A percentile compares a stretch with the other conserved stretches of the same genome.
These are phyloP conservation scores for Microctonus aethiopoides DNA, from an alignment of 2,888 invertebrate genomes.

Conservation along the genomic window DNA sequence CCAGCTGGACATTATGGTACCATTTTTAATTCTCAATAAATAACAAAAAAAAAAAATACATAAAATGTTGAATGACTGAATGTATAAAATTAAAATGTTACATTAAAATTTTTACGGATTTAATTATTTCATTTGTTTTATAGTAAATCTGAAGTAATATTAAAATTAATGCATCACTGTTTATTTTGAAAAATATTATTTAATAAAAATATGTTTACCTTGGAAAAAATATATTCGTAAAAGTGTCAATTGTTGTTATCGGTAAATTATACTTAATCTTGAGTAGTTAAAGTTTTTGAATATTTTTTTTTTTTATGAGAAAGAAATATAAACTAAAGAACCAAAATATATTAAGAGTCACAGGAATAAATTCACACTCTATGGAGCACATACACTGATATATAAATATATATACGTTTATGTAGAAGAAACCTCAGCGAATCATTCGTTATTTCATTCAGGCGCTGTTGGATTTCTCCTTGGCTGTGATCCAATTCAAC, in stretches of 20 bases:
- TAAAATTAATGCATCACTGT: too few species aligned
- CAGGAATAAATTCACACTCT: background rate
- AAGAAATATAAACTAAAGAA: background rate
- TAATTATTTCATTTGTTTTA: background rate
- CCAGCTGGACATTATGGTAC: background rate
- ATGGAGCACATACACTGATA: constrained; percentile 1
- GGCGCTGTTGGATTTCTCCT: constrained; percentile 23
- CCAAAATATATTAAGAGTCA: background rate
- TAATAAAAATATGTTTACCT: too few species aligned
- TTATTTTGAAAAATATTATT: too few species aligned
- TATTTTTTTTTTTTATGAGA: background rate
- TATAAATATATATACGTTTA: constrained; percentile 3
- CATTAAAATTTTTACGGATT: background rate
- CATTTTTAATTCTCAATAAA: background rate
- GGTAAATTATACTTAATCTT: too few species aligned
- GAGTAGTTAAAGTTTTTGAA: background rate
- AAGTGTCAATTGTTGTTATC: too few species aligned
- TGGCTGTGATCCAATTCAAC: constrained; percentile 30
- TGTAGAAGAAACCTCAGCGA: constrained; percentile 15
- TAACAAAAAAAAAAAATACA: too few species aligned
- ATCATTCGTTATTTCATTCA: constrained; percentile 35
- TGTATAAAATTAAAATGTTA: background rate
- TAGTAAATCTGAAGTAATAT: too few species aligned
- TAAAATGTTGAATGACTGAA: background rate
- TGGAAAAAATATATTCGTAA: too few species aligned